Conservation (phyloP, 2,888 invertebrate genomes). For the Torymus aiolomorphi region DNA sequence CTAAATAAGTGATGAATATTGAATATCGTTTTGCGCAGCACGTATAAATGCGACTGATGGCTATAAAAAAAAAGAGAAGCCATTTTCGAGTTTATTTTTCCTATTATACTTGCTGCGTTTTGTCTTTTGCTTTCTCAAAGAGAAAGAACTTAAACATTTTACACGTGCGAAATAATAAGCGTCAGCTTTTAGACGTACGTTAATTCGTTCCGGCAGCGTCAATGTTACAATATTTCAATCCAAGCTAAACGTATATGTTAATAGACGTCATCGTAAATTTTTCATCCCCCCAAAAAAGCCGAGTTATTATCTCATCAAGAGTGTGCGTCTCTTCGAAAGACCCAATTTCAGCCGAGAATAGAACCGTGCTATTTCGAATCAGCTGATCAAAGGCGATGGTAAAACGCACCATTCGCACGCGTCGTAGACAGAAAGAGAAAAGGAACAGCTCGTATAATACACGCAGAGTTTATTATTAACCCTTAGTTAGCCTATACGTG, state of each 20-base stretch:
- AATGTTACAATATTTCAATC: conserved; percentile 24
- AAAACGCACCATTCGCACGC: too few relatives aligned
- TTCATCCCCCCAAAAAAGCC: neutral
- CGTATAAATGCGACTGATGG: too few relatives aligned
- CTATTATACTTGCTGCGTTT: too few relatives aligned
- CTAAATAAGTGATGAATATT: too few relatives aligned
- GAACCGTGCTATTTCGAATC: neutral
- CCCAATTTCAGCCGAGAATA: neutral
- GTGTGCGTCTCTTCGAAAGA: too few relatives aligned
- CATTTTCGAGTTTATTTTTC: conserved; percentile 3
- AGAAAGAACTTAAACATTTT: conserved; percentile 7
- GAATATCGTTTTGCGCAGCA: too few relatives aligned
- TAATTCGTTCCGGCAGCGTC: too few relatives aligned
- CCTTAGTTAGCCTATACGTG: conserved; percentile 62
- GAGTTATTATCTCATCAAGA: too few relatives aligned
- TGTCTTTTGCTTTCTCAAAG: neutral
- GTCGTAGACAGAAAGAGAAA: neutral
- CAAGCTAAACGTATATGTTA: neutral
- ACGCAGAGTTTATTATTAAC: conserved; percentile 66
- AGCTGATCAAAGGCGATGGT: conserved; percentile 18
- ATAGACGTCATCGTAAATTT: neutral
- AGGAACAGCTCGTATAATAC: neutral
- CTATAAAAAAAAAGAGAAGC: neutral
- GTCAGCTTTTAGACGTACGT: neutral
- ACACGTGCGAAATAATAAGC: too few relatives aligned